These are phyloP conservation scores for Serrognathus titanus DNA, from an alignment of 2,888 invertebrate species.

Conservation along the genomic window DNA sequence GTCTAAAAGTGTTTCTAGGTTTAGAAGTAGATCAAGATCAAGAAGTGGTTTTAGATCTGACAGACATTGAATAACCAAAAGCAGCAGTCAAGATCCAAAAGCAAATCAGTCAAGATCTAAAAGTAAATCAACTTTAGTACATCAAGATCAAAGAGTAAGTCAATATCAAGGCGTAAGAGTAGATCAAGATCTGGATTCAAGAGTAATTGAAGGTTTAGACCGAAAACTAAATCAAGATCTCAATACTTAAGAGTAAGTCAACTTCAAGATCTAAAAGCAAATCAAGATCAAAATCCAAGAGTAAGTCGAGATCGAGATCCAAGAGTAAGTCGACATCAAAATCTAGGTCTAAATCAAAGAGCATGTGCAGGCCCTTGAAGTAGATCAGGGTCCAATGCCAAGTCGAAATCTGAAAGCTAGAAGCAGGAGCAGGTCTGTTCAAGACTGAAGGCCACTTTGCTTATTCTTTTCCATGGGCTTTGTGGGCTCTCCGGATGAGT, in stretches of 20 bases:
- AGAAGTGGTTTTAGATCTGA: slow-evolving; percentile 38
- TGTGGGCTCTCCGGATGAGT: no score
- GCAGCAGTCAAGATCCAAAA: no score
- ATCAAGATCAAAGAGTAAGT: slow-evolving; percentile 26
- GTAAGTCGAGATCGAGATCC: slow-evolving; percentile 39
- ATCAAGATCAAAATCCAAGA: slow-evolving; percentile 35
- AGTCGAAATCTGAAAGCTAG: slow-evolving; percentile 20
- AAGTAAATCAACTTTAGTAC: no score
- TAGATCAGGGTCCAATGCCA: slow-evolving; percentile 30
- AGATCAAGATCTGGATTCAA: slow-evolving; percentile 35
- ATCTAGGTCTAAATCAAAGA: slow-evolving; percentile 44
- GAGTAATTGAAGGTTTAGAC: slow-evolving; percentile 36
- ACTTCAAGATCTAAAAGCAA: slow-evolving; percentile 36
- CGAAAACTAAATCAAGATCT: slow-evolving; percentile 47
- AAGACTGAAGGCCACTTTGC: no score
- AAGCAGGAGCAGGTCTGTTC: slow-evolving; percentile 50
- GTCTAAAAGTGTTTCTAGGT: slow-evolving; percentile 37
- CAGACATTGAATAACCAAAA: no score
- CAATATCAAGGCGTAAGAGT: slow-evolving; percentile 41
- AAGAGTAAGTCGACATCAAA: slow-evolving; percentile 36
- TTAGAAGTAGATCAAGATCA: slow-evolving; percentile 46
- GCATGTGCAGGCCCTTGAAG: slow-evolving; percentile 28
- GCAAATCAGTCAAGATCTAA: slow-evolving; percentile 26
- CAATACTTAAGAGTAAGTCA: slow-evolving; percentile 42
- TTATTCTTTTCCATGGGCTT: no score